Evolutionary conservation across 2,888 invertebrate genomes (phyloP), one percentile per base, ranked within the genome.

Genomic region (Tinea pellionella): DNA sequence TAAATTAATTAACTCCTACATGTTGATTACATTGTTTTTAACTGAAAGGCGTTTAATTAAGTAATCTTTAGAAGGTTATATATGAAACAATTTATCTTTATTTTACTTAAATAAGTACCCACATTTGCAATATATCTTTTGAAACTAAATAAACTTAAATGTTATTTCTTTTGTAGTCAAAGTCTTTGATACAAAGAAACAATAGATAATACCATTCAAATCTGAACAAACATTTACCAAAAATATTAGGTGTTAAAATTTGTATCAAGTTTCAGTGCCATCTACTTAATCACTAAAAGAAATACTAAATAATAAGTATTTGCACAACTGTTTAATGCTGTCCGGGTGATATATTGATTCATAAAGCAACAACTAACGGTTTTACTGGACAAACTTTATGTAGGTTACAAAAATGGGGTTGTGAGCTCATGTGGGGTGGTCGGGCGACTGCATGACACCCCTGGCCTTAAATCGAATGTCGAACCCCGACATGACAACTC

Each of bases 321-420:
- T 87, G 87, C 84, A 83, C 85, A 87, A 86, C 85, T 86, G 85
- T 77, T 75, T 74, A 65, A 84, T 86, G 86, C 83, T 86, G 85
- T 77, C 75, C 74, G 65, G 65, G 65, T 72, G 70, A 61, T 41
- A 51, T 64, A 79, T 82, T 80, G 77, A 80, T 80, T 75, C 70
- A 73, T 68, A 70, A 79, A 81, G 75, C 77, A 77, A 78, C 77
- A 81, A 59, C 55, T 63, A 84, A 85, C 85, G 83, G 83, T 81
- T 81, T 77, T 75, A 77, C 80, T 78, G 80, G 82, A 77, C 84
- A 73, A 68, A 69, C 68, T 65, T n/a, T 77, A 77, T 78, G 74
- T 82, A 80, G 79, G 82, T 81, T 30, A 75, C 68, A 73, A 80
- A 83, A 80, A 74, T 85, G 80, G 86, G 85, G 85, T 81, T 78